Evolutionary conservation across 2,113 vertebrate genomes (phyloP).

Genomic region (Caranx ignobilis): DNA sequence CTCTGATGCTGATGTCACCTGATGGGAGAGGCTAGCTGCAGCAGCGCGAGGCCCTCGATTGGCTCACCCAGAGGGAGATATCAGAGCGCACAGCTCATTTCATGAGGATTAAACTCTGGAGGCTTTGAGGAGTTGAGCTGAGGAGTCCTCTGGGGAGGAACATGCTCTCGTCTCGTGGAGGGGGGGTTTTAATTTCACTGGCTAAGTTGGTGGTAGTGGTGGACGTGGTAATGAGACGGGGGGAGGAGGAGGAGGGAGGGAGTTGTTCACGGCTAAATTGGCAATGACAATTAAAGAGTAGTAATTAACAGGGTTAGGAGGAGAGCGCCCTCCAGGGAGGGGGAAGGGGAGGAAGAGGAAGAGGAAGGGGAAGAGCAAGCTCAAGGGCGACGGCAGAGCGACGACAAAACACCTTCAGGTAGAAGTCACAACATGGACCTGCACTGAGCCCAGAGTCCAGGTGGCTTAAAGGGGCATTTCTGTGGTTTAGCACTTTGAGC

Average conservation of each 20-base stretch:
- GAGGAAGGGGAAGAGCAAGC: neutral
- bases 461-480: no score
- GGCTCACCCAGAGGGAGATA: conserved; percentile 28
- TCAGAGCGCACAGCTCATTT: conserved; percentile 53
- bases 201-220: conserved; percentile 40
- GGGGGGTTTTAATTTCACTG: conserved; percentile 60
- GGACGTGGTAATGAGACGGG: conserved; percentile 39
- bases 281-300: conserved; percentile 65
- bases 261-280: conserved; percentile 47
- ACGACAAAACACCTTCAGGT: no score
- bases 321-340: conserved; percentile 53
- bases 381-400: conserved; percentile 15
- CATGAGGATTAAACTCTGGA: conserved; percentile 66
- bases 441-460: neutral
- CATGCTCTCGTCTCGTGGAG: conserved; percentile 17
- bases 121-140: conserved; percentile 52
- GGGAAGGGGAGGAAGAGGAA: conserved; percentile 17
- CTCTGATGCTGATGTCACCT: conserved; percentile 66
- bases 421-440: neutral
- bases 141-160: conserved; percentile 43
- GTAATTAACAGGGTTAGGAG: conserved; percentile 68
- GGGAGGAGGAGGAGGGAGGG: conserved; percentile 4
- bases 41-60: neutral
- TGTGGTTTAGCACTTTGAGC: no score
- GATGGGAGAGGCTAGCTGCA: conserved; percentile 40